Percentiles rank a stretch among this genome's conserved stretches.
These are phyloP conservation scores for Tyria jacobaeae DNA, from an alignment of 2,888 invertebrate species.

Conservation along the genomic window DNA sequence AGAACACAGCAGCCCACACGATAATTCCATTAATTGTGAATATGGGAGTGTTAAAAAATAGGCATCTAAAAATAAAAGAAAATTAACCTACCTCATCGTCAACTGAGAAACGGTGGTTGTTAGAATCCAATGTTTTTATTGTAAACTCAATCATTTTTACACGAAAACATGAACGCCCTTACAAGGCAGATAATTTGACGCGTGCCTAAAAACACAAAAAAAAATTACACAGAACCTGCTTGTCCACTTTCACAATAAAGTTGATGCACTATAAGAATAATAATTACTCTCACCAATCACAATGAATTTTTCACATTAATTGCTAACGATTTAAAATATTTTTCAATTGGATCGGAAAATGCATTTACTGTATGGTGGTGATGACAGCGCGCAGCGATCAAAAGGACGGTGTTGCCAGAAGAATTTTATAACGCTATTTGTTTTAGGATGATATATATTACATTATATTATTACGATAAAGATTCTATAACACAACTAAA, in stretches of 20 bases:
- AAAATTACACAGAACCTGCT: constrained; percentile 26
- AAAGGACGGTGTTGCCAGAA: constrained; percentile 48
- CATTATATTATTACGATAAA: too few species aligned
- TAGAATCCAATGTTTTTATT: constrained; percentile 96
- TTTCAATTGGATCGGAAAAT: constrained; percentile 44
- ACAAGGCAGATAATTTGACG: constrained; percentile 53
- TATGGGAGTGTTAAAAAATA: constrained; percentile 3
- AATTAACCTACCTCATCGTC: constrained; percentile 92
- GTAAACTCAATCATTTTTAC: constrained; percentile 92
- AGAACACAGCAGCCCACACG: not conserved
- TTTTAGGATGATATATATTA: too few species aligned
- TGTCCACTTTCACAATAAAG: constrained; percentile 25
- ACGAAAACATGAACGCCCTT: constrained; percentile 58
- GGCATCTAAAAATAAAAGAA: constrained; percentile 2
- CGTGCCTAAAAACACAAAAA: constrained; percentile 53
- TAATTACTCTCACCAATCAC: constrained; percentile 49
- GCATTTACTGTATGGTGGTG: constrained; percentile 43
- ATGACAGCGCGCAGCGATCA: constrained; percentile 50
- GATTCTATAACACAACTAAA: too few species aligned
- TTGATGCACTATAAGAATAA: constrained; percentile 21
- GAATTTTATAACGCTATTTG: not conserved
- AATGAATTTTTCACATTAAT: constrained; percentile 48
- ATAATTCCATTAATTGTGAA: constrained; percentile 1
- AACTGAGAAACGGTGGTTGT: constrained; percentile 93
- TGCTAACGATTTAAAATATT: constrained; percentile 41